A percentile compares a stretch with the other conserved stretches of the same genome.
These are phyloP conservation scores for Yponomeuta sedellus DNA, from an alignment of 2,888 invertebrate genomes.

Conservation along the genomic window DNA sequence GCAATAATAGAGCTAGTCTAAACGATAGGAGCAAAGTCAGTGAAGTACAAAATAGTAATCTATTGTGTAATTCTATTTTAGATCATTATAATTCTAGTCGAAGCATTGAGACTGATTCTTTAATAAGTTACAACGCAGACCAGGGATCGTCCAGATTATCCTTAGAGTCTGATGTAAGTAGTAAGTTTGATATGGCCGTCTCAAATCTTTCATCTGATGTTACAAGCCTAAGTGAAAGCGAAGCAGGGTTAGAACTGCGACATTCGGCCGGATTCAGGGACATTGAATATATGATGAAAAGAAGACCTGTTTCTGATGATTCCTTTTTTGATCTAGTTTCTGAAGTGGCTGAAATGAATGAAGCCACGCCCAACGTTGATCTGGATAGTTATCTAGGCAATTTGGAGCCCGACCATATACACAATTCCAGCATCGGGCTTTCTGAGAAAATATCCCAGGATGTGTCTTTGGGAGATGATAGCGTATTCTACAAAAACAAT, in stretches of 20 bases:
- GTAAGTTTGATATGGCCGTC: conserved; percentile 64
- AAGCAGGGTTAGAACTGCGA: conserved; percentile 74
- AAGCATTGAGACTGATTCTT: conserved; percentile 61
- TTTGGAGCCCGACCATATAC: conserved; percentile 68
- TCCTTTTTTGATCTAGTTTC: conserved; percentile 82
- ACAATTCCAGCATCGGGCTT: conserved; percentile 27
- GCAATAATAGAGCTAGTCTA: conserved; percentile 64
- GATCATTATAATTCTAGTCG: conserved; percentile 53
- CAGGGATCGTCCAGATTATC: conserved; percentile 66
- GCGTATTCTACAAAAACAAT: conserved; percentile 41
- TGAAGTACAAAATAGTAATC: conserved; percentile 38
- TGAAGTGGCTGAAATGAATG: conserved; percentile 69
- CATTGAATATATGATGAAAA: conserved; percentile 79
- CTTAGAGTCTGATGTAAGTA: conserved; percentile 66
- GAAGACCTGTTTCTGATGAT: conserved; percentile 85
- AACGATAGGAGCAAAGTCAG: conserved; percentile 49
- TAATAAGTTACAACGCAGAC: conserved; percentile 64
- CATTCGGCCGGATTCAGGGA: conserved; percentile 61
- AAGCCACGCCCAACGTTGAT: conserved; percentile 74
- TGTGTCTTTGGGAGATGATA: conserved; percentile 25
- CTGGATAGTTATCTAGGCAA: conserved; percentile 82
- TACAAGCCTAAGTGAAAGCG: conserved; percentile 57
- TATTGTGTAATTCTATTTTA: conserved; percentile 45
- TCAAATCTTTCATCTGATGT: conserved; percentile 64
- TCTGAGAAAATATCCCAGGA: conserved; percentile 43